Evolutionary conservation across 1,140 invertebrate genomes (phyloP), one percentile per base, ranked within the genome.

Genomic region (Monomorium pharaonis): DNA sequence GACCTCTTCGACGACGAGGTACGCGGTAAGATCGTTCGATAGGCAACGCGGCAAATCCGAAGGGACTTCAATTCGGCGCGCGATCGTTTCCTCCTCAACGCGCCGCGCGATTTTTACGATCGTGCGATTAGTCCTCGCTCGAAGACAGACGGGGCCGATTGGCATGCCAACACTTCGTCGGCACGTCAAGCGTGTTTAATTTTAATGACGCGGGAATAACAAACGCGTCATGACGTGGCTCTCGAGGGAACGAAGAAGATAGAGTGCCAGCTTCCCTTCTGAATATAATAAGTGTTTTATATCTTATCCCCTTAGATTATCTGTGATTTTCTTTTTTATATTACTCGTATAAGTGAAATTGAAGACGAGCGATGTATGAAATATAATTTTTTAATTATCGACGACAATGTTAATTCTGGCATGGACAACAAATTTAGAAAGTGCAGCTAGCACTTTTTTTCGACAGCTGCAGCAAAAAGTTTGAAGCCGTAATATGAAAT

Each of bases 1-100:
- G 91, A 94, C 81, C 93, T 94, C 90, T 95, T 94, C 90, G 86
- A 90, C 90, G 86, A 90, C 91, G 94, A 94, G 94, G 94, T 95
- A 94, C 70, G 90, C 65, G 67, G 60, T 62, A 62, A 87, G 42
- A 87, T 78, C 72, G 85, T n/a, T 75, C 85, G 85, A 62, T 84
- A 83, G 51, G 78, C 60, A 30, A 44, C 14, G 42, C 76, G 63
- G 62, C 81, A 30, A 21, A 49, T 30, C 60, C 60, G 44, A 18
- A 44, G 75, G 49, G 62, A 85, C 72, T 65, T 85, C 14, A 80
- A 85, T 85, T 85, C 74, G 74, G 60, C n/a, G 44, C 54, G 83
- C 72, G 24, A 33, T 63, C 75, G 42, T 42, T 77, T 78, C 76
- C 76, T 69, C 54, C 69, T 83, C 69, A 37, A 83, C 60, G 72